Evolutionary conservation across 2,113 vertebrate species (phyloP), one percentile per base, ranked within the genome.

Genomic region (Saccopteryx leptura): DNA sequence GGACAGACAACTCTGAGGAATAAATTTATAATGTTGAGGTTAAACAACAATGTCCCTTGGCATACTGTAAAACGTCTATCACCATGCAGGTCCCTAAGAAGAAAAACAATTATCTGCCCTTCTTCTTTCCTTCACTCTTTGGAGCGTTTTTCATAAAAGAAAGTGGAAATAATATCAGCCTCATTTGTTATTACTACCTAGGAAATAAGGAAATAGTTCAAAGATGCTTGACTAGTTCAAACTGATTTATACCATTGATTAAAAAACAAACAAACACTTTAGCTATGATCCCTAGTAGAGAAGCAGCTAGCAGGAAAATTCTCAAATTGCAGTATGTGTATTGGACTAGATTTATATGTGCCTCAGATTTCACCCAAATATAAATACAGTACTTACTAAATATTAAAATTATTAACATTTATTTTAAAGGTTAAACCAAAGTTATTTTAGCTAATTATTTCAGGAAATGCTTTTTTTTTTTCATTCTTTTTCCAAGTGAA

Each of bases 191-290:
- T 52, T 68, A 46, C 69, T 88, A 31, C 63, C 66, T 91, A 19
- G 54, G 72, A 95, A 76, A n/a, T 76, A 95, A 19, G 54, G 72
- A 95, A 76, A n/a, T 76, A 95, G 60, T 81, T 96, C 84, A 90
- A 56, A 88, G 75, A 28, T 54, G 2, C 23, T 39, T 39, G 39
- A 39, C 39, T 39, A 39, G 39, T 39, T 39, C 39, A 39, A 39
- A 39, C 39, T 39, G 39, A 39, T 39, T 39, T 39, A 39, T 39
- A 39, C 39, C 39, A 39, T 39, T 39, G 39, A 39, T 39, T 39
- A 39, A 39, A 39, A 39, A 39, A 39, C n/a, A n/a, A 66, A 83
- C 5, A 90, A 33, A 50, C 8, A 1, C 28, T 54, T 93, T 12
- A 74, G 12, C 1, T 54, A 3, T 75, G 76, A 88, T 75, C 48